Evolutionary conservation across 2,113 vertebrate genomes (phyloP), one percentile per base, ranked within the genome.

Genomic region (Podilymbus podiceps): DNA sequence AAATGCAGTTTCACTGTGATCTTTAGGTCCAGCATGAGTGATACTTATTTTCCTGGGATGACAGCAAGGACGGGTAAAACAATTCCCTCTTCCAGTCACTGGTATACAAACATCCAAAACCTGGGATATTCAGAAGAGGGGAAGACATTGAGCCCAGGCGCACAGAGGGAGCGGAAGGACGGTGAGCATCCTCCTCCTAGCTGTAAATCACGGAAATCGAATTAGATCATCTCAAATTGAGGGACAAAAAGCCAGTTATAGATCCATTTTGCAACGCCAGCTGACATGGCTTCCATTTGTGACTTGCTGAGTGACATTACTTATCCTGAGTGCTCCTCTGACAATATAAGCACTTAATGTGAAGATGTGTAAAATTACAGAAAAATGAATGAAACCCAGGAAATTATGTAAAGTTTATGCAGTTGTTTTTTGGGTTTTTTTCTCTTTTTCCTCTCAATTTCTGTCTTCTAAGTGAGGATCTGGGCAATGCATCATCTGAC

Each of bases 161-260:
- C 58, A 42, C 3, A 23, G 22, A 76, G 73, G 71, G 85, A 94
- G 73, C 7, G 9, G 60, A 67, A 60, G 85, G 89, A 81, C 50
- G 53, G 55, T 66, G 52, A 96, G 63, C 87, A 40, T 97, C 92
- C 78, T 96, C 94, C 89, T 97, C 74, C 50, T 44, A 89, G 91
- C 69, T 12, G 58, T 98, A 98, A 98, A 98, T 98, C 98, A 98
- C 78, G 92, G 96, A 92, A 97, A 98, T 97, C 27, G 5, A 98
- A 98, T 98, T 98, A 98, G 98, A 98, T 97, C 97, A 97, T 97
- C 96, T 97, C 97, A 97, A 97, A 98, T 93, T 87, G 95, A 98
- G 97, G 95, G 81, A 98, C 97, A 98, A 98, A 98, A 98, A 98
- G 95, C 95, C 95, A 92, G 97, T 98, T 98, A 98, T 93, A 97